phyloP scores from a whole-genome alignment of 2,888 invertebrate species.

The Acleris sparsana region DNA sequence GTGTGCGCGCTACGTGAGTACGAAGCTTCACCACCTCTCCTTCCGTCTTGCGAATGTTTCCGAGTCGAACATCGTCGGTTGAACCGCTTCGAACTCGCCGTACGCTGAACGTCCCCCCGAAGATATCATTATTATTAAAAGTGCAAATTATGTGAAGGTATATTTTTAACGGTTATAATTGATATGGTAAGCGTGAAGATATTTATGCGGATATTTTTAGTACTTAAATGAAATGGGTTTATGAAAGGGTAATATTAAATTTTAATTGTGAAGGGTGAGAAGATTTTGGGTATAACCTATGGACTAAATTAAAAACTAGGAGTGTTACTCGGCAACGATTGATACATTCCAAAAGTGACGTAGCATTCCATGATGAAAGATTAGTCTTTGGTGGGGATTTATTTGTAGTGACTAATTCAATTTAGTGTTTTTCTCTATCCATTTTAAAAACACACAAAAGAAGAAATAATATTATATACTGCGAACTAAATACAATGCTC shows the following conservation, averaged over 20 bases:
- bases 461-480: too few species aligned
- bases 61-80: slow-evolving; percentile 38
- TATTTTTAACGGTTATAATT: slow-evolving; percentile 70
- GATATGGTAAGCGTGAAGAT: slow-evolving; percentile 58
- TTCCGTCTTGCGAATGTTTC: slow-evolving; percentile 2
- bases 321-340: slow-evolving; percentile 44
- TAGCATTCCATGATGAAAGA: slow-evolving; percentile 48
- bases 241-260: slow-evolving; percentile 50
- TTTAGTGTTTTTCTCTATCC: slow-evolving; percentile 23
- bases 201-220: slow-evolving; percentile 79
- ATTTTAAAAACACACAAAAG: slow-evolving; percentile 4
- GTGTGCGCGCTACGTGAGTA: slow-evolving; percentile 68
- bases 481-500: too few species aligned
- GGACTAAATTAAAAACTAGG: slow-evolving; percentile 14
- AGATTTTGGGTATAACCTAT: slow-evolving; percentile 21
- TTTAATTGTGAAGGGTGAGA: slow-evolving; percentile 27
- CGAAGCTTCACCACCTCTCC: slow-evolving; percentile 60
- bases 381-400: slow-evolving; percentile 71
- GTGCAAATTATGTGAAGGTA: slow-evolving; percentile 79
- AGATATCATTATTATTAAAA: slow-evolving; percentile 69
- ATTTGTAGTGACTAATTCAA: slow-evolving; percentile 49
- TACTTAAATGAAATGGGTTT: slow-evolving; percentile 68
- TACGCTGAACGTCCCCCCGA: slow-evolving; percentile 81
- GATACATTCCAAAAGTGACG: slow-evolving; percentile 65
- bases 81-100: slow-evolving; percentile 78